Base-by-base conservation (phyloP, 2,797 vertebrate species). In the Protosalanx chinensis region DNA sequence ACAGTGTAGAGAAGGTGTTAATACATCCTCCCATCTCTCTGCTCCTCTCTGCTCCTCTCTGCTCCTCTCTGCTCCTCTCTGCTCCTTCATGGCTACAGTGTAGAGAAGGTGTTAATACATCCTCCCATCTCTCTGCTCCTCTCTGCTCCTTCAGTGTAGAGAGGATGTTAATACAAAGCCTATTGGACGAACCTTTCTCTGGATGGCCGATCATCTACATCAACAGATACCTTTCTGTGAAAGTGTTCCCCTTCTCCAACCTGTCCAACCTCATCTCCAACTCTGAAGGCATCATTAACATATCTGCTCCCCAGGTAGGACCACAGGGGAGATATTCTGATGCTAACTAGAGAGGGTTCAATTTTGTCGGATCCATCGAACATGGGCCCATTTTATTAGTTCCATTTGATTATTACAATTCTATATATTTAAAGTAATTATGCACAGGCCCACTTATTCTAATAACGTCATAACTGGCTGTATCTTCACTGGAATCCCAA, bases 71-170 rank as follows among this genome's bases (percentile, higher is more conserved):
- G 23, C 23, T 27, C 23, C 23, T 27, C 20, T 51, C 51, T 72
- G 27, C 32, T 41, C 70, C 23, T 23, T 32, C 16, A n/a, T n/a
- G n/a, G n/a, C 41, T 20, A 16, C 41, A 46, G 23, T 27, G 23
- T 27, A 27, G 23, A 27, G 23, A 27, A 27, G 23, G 23, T 13
- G 41, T 3, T 8, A 4, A 27, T 27, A 27, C 23, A 27, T 27
- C 23, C 23, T 60, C 5, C 1, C 23, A 27, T 23, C 4, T 66
- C 8, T 65, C 32, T 46, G 3, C 56, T 15, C 23, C 23, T 27
- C 23, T 27, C 23, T 27, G 23, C 23, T 27, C 23, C 23, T 70
- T 10, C 78, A 92, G 91, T 0, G 0, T 1, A 0, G 87, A 91
- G 71, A 76, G 16, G 63, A 0, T 3, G 0, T n/a, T 71, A 1